Evolutionary conservation across 53 echinoderm and acorn worm species (phyloP).

Genomic region (Holothuria leucospilota): DNA sequence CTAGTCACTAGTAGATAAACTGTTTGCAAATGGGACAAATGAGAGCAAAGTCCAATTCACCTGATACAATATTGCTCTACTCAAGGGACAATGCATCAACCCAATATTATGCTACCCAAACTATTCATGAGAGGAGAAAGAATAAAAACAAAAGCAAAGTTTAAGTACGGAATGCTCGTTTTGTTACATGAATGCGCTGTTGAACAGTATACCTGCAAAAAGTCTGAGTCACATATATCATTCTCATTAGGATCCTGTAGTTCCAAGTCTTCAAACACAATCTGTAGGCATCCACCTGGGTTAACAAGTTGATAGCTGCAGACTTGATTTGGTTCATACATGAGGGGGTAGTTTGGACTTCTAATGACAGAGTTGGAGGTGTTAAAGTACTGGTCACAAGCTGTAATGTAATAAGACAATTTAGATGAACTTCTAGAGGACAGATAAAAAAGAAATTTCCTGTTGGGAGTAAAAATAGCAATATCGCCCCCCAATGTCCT

Average conservation of each 20-base stretch:
- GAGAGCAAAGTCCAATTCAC: too few species aligned
- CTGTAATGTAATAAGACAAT: background rate
- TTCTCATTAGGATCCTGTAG: background rate
- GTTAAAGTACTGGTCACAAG: slow-evolving; percentile 34
- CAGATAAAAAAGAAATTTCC: too few species aligned
- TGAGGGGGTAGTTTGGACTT: slow-evolving; percentile 40
- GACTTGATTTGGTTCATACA: slow-evolving; percentile 21
- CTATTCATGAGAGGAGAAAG: too few species aligned
- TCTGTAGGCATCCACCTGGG: slow-evolving; percentile 11
- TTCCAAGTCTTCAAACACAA: slow-evolving; percentile 13
- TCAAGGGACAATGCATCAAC: too few species aligned
- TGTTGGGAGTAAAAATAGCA: too few species aligned
- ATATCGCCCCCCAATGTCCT: too few species aligned
- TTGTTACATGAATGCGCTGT: background rate
- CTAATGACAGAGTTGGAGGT: background rate
- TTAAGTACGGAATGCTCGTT: background rate
- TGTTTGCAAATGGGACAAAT: too few species aligned
- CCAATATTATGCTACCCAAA: too few species aligned
- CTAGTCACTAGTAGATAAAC: too few species aligned
- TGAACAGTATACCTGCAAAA: background rate
- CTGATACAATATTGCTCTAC: too few species aligned
- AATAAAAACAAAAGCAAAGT: too few species aligned
- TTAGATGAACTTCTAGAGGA: too few species aligned
- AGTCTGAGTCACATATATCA: background rate
- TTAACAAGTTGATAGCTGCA: slow-evolving; percentile 32